Evolutionary conservation across 2,113 vertebrate genomes (phyloP), one percentile per base, ranked within the genome.

Genomic region (Corapipo altera): DNA sequence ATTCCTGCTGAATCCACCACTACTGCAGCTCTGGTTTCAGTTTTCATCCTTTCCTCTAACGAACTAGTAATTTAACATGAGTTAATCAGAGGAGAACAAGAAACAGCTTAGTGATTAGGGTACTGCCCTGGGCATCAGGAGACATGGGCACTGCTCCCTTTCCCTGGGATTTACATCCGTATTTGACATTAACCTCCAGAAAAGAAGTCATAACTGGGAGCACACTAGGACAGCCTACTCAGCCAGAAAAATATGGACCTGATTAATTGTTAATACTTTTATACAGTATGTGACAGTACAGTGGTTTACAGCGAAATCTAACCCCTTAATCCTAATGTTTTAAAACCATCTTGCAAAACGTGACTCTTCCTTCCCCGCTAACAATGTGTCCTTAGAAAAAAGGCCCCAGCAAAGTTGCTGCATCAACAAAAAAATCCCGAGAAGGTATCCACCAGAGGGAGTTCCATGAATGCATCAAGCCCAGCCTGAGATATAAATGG

Each of bases 371-470:
- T 86, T 71, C 84, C 26, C 28, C 0, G 0, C 23, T 67, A 27
- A 7, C 32, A 2, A 20, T 23, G 12, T 1, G 0, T 27, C 41
- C 10, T 65, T 15, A 46, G n/a, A 39, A 74, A 64, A 61, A 92
- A 76, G 15, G 11, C 30, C 35, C 6, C 57, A n/a, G 62, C 32
- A 59, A 52, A 90, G 24, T 17, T 43, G 22, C 26, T 28, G 4
- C 12, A 15, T 5, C n/a, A 23, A 64, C 22, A 24, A 67, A 80
- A 49, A 16, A 6, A 6, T n/a, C 18, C 67, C 1, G 3, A 8
- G 39, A n/a, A 82, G 55, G 54, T 33, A 39, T 75, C 97, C 97
- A 85, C 71, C 91, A 97, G 97, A 92, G 97, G 97, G 97, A 91
- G 93, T 46, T 44, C 32, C 74, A n/a, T 1, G 92, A 94, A 95